Conservation (phyloP, 2,113 vertebrate genomes). For the Edolisoma coerulescens region DNA sequence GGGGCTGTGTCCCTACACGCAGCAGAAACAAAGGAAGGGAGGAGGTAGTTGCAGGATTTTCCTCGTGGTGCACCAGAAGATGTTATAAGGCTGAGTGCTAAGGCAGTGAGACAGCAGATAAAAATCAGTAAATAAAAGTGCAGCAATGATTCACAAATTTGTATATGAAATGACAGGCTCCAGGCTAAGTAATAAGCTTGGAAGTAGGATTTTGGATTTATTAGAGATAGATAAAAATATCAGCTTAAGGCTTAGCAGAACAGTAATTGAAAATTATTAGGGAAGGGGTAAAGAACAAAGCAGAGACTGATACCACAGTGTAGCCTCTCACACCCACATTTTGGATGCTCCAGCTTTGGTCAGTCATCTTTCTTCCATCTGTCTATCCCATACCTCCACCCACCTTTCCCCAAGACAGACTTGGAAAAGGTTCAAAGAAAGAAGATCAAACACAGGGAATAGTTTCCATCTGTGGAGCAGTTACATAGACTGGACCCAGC, state of each 20-base stretch:
- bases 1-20: not conserved
- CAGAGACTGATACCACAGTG: not conserved
- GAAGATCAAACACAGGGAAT: not conserved
- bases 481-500: not conserved
- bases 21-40: not conserved
- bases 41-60: not conserved
- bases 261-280: not conserved
- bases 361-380: not conserved
- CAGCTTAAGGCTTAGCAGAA: not conserved
- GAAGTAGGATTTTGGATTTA: not conserved
- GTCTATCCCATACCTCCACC: not conserved
- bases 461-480: not conserved
- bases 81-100: not conserved
- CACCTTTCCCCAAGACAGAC: not conserved
- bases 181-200: not conserved
- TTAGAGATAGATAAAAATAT: not conserved
- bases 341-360: not conserved
- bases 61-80: not conserved
- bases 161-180: not conserved
- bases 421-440: constrained; percentile 9
- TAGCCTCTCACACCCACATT: not conserved
- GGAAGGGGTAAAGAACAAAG: not conserved
- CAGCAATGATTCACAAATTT: not conserved
- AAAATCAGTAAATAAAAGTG: not conserved
- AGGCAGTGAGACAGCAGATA: not conserved